These are phyloP conservation scores for Pollenia griseotomentosa DNA, from an alignment of 2,888 invertebrate genomes.

Conservation along the genomic window DNA sequence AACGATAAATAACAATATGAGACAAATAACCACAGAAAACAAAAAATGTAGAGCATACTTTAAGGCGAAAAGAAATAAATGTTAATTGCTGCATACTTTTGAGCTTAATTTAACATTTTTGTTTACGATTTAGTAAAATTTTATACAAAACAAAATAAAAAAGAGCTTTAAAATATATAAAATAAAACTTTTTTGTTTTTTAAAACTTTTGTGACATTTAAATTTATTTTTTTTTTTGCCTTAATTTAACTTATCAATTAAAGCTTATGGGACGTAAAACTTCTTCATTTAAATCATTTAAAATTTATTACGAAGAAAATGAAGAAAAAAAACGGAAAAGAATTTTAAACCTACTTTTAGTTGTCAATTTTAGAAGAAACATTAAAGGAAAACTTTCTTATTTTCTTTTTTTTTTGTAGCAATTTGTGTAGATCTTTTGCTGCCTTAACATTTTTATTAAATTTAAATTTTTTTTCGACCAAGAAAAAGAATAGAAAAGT, in stretches of 20 bases:
- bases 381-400: background rate
- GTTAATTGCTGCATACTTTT: constrained; percentile 44
- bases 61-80: constrained; percentile 40
- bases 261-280: background rate
- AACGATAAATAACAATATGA: constrained; percentile 55
- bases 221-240: background rate
- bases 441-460: constrained; percentile 14
- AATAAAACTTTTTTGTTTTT: background rate
- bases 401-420: background rate
- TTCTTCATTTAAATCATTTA: constrained; percentile 16
- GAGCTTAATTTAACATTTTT: constrained; percentile 2
- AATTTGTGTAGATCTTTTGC: background rate
- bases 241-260: background rate
- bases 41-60: constrained; percentile 55
- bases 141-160: too few species aligned
- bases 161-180: background rate
- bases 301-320: background rate
- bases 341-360: constrained; percentile 24
- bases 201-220: background rate
- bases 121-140: background rate
- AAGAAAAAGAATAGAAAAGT: background rate
- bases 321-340: background rate
- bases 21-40: constrained; percentile 30
- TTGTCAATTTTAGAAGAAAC: background rate
- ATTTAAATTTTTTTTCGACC: constrained; percentile 24